phyloP scores from a whole-genome alignment of 23 tunicate genomes.

The Corella eumyota region DNA sequence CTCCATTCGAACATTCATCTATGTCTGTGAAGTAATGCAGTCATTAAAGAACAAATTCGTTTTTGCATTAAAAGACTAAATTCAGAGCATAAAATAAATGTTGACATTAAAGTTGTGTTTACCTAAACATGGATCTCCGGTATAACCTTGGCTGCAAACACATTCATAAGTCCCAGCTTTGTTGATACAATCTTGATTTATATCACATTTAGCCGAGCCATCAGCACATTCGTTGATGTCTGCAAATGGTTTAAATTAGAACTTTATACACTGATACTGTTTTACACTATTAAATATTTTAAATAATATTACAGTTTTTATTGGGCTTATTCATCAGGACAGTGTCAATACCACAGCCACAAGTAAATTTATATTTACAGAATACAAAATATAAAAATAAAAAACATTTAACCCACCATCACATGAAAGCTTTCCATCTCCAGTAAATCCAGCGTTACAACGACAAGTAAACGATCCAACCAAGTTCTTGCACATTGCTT shows the following conservation, averaged over 20 bases:
- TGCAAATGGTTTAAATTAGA: no score
- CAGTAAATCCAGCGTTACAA: constrained; percentile 9
- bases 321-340: no score
- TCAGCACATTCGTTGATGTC: constrained; percentile 37
- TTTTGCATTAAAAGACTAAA: no score
- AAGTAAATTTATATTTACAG: no score
- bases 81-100: no score
- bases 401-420: not conserved
- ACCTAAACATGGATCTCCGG: constrained; percentile 11
- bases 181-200: constrained; percentile 9
- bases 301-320: no score
- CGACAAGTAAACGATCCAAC: constrained; percentile 7
- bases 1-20: constrained; percentile 13
- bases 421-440: not conserved
- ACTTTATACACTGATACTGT: not conserved
- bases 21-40: constrained; percentile 6
- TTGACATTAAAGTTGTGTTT: no score
- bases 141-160: constrained; percentile 7
- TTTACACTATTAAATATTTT: not conserved
- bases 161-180: constrained; percentile 7
- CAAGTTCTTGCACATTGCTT: constrained; percentile 4
- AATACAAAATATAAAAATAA: no score
- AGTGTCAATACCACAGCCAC: no score
- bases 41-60: no score
- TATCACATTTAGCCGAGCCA: constrained; percentile 5